Conservation (phyloP, 2,797 vertebrate genomes). For the Merluccius polli region DNA sequence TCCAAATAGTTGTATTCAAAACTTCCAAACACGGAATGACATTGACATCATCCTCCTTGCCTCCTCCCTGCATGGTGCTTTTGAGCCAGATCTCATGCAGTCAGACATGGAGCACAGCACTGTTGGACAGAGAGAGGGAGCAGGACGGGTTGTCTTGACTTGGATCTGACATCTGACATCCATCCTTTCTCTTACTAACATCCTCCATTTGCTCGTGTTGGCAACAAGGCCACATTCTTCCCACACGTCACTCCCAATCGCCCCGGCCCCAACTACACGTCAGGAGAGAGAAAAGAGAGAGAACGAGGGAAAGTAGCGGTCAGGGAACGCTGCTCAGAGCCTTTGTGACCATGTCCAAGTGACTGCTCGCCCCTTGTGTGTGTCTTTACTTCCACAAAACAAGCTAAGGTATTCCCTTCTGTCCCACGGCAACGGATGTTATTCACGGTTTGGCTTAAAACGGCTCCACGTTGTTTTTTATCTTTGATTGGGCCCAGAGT, state of each 20-base stretch:
- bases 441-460: slow-evolving; percentile 43
- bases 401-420: slow-evolving; percentile 47
- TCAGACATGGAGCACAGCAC: too few species aligned
- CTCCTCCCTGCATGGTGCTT: too few species aligned
- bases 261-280: neutral
- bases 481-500: slow-evolving; percentile 46
- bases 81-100: too few species aligned
- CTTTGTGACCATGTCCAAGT: too few species aligned
- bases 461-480: slow-evolving; percentile 36
- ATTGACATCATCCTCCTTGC: neutral
- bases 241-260: neutral
- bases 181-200: neutral
- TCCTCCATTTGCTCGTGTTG: neutral
- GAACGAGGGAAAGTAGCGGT: too few species aligned
- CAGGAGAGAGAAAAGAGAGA: neutral
- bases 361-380: neutral
- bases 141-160: neutral
- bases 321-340: too few species aligned
- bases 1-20: too few species aligned
- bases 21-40: neutral
- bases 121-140: neutral
- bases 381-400: slow-evolving; percentile 50
- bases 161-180: neutral
- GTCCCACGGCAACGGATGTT: slow-evolving; percentile 45
- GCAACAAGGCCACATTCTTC: neutral